Base-by-base conservation (phyloP, 2,797 vertebrate species). In the Labeo calbasu region DNA sequence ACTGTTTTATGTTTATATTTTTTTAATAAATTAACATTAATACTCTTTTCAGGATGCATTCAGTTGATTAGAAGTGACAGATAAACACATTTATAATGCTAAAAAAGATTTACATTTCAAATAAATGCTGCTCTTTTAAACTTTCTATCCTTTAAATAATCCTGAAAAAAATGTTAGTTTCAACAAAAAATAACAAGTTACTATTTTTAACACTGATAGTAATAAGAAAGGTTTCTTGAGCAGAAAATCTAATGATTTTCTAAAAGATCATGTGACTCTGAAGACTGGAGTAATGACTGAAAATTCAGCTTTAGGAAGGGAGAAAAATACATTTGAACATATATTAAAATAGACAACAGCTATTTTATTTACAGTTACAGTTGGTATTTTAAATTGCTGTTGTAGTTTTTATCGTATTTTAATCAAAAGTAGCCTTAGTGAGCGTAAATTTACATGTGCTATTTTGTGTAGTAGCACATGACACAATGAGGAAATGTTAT, bases 1-100 rank as follows among this genome's bases (percentile, higher is more conserved):
- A 32, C 50, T 55, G 21, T 78, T 87, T 87, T 87, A 50, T 75
- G 14, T 50, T 8, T 36, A 57, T 70, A 11, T 1, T 46, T 46
- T 40, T 11, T 36, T 8, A 43, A 43, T 43, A 43, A 43, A 43
- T 43, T 43, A 43, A 43, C 9, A 43, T 43, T 2, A 36, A 36
- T 36, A 36, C 32, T 36, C 5, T 36, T 36, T 36, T 43, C 40
- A 43, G 40, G 40, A 43, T 43, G 40, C 40, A 43, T 43, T 43
- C 5, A 40, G 36, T n/a, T n/a, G 40, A 43, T 43, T 43, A 43
- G 7, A 57, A 57, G 1, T 15, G 28, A 40, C 28, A 14, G 2
- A 1, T 36, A 40, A 75, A 5, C 7, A 2, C 48, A 32, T 21
- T 73, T 53, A 11, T 73, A 51, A 53, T 32, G 4, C 11, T 19